A percentile compares a stretch with the other conserved stretches of the same genome.
Evolutionary conservation across 2,888 invertebrate genomes (phyloP).

Genomic region (Syrista parreyssii): DNA sequence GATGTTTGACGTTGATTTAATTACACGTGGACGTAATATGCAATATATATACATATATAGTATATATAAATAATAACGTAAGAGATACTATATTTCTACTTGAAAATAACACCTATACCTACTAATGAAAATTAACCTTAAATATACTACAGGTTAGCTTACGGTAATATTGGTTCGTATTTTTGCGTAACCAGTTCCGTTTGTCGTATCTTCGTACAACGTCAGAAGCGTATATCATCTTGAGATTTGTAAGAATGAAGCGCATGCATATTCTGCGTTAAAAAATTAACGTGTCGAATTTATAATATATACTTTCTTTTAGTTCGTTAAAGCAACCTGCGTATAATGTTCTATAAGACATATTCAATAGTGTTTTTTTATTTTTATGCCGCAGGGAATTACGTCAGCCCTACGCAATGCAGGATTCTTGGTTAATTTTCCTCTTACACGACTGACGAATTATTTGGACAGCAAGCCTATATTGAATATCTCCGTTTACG

Average conservation of each 20-base stretch:
- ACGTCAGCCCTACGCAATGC: slow-evolving; percentile 69
- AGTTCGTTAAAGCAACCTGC: neutral
- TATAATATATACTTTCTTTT: neutral
- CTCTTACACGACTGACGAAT: slow-evolving; percentile 71
- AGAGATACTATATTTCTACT: neutral
- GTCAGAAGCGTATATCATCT: neutral
- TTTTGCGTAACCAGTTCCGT: neutral
- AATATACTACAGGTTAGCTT: neutral
- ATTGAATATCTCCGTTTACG: slow-evolving; percentile 73
- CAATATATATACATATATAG: no score
- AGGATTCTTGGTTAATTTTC: slow-evolving; percentile 71
- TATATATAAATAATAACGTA: neutral
- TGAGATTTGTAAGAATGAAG: neutral
- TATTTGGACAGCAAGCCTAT: slow-evolving; percentile 73
- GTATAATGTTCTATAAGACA: neutral
- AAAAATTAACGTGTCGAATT: neutral
- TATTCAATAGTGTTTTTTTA: neutral
- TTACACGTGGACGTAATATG: neutral
- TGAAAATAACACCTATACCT: neutral
- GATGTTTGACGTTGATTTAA: neutral
- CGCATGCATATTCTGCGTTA: neutral
- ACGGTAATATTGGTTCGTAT: neutral
- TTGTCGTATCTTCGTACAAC: neutral
- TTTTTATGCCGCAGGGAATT: slow-evolving; percentile 67
- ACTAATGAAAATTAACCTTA: neutral